phyloP scores from a whole-genome alignment of 2,797 vertebrate species.

The Hafferia zeledoni region DNA sequence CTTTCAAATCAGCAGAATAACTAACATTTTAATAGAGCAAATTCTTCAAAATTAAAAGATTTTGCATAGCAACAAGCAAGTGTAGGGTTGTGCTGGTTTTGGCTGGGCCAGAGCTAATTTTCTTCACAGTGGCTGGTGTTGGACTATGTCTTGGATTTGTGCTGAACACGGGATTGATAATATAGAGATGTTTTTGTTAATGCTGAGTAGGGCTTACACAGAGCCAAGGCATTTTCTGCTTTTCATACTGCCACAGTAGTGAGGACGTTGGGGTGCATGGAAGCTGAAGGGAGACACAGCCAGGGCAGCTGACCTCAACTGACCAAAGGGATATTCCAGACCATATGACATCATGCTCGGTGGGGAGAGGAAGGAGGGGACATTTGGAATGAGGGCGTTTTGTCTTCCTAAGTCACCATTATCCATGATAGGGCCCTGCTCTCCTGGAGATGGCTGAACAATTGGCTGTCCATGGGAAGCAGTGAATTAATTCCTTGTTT shows the following conservation, averaged over 20 bases:
- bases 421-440: accelerated
- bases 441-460: background rate
- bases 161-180: background rate
- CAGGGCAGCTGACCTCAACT: background rate
- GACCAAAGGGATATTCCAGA: background rate
- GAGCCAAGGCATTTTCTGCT: background rate
- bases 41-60: background rate
- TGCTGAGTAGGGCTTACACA: background rate
- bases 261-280: accelerated
- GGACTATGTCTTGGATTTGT: background rate
- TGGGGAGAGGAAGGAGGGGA: background rate
- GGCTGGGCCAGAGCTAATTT: background rate
- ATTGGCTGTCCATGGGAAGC: background rate
- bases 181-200: background rate
- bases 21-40: background rate
- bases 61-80: background rate
- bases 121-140: background rate
- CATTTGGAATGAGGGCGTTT: background rate
- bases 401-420: background rate
- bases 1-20: background rate
- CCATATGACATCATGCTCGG: background rate
- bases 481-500: background rate
- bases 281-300: background rate
- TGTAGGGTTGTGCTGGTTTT: background rate
- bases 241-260: background rate